These are phyloP conservation scores for Ecdyonurus torrentis DNA, from an alignment of 2,888 invertebrate genomes.

Conservation along the genomic window DNA sequence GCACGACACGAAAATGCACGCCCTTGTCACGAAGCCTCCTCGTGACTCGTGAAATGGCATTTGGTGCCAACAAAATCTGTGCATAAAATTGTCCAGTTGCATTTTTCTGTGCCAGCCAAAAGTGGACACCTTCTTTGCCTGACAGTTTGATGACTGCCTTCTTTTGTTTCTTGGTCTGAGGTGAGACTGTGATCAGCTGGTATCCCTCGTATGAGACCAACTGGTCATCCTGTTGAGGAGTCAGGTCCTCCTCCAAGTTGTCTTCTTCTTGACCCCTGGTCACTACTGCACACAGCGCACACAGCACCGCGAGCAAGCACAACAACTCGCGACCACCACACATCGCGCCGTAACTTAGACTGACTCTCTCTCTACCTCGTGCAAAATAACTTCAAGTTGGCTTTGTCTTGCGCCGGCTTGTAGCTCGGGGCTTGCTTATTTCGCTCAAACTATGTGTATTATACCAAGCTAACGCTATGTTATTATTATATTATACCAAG, in stretches of 20 bases:
- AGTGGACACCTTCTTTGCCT: conserved; percentile 34
- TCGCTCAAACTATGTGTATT: no score
- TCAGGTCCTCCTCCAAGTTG: background rate
- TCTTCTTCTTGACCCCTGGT: background rate
- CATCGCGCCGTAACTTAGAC: background rate
- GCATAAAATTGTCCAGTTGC: conserved; percentile 26
- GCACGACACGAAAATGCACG: conserved; percentile 45
- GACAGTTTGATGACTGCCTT: conserved; percentile 26
- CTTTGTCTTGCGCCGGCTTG: no score
- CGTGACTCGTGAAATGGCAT: conserved; percentile 38
- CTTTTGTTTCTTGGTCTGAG: conserved; percentile 27
- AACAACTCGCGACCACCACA: background rate
- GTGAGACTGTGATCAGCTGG: conserved; percentile 25
- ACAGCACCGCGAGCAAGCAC: background rate
- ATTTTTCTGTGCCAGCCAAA: conserved; percentile 35
- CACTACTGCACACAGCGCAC: background rate
- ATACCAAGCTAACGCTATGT: no score
- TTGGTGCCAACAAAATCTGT: conserved; percentile 57
- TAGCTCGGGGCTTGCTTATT: no score
- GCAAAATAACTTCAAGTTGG: no score
- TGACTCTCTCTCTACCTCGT: no score
- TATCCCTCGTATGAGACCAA: conserved; percentile 13
- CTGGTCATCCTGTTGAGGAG: background rate
- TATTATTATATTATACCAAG: no score
- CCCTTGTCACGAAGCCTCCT: conserved; percentile 40